phyloP scores from a whole-genome alignment of 2,797 vertebrate genomes.

The Periophthalmus magnuspinnatus region DNA sequence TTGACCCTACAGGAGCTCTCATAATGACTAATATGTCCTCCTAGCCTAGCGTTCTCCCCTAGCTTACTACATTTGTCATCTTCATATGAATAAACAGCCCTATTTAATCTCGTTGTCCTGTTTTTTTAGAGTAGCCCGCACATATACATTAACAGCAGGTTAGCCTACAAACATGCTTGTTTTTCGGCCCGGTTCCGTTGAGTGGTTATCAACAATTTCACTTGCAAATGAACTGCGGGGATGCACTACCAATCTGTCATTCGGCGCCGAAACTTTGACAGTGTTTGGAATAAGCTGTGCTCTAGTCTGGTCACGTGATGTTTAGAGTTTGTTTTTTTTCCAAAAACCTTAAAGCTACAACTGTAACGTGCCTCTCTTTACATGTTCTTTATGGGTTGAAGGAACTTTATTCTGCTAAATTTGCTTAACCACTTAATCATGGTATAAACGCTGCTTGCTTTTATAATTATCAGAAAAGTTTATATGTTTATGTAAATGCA shows the following conservation, averaged over 20 bases:
- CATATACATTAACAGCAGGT: slow-evolving; percentile 48
- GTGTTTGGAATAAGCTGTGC: slow-evolving; percentile 49
- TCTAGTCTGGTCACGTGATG: slow-evolving; percentile 26
- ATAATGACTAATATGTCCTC: slow-evolving; percentile 75
- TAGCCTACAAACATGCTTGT: slow-evolving; percentile 51
- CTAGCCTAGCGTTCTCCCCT: slow-evolving; percentile 60
- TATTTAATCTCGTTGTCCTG: slow-evolving; percentile 74
- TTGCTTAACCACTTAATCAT: too few relatives aligned
- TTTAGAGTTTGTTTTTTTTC: slow-evolving; percentile 17
- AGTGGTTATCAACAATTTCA: slow-evolving; percentile 58
- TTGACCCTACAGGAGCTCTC: slow-evolving; percentile 72
- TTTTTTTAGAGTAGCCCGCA: slow-evolving; percentile 46
- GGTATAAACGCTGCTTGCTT: too few relatives aligned
- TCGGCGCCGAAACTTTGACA: slow-evolving; percentile 58
- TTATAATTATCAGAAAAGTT: too few relatives aligned
- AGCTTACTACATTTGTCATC: slow-evolving; percentile 73
- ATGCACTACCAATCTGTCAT: slow-evolving; percentile 47
- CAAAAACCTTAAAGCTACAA: not conserved
- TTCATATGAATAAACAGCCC: slow-evolving; percentile 78
- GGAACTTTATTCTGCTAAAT: not conserved
- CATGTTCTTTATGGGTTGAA: not conserved
- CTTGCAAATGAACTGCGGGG: slow-evolving; percentile 59
- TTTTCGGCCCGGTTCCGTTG: slow-evolving; percentile 51
- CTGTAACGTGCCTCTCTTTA: not conserved
- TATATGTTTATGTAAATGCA: too few relatives aligned